These are phyloP conservation scores for Epistrophe eligans DNA, from an alignment of 2,888 invertebrate species.

Conservation along the genomic window DNA sequence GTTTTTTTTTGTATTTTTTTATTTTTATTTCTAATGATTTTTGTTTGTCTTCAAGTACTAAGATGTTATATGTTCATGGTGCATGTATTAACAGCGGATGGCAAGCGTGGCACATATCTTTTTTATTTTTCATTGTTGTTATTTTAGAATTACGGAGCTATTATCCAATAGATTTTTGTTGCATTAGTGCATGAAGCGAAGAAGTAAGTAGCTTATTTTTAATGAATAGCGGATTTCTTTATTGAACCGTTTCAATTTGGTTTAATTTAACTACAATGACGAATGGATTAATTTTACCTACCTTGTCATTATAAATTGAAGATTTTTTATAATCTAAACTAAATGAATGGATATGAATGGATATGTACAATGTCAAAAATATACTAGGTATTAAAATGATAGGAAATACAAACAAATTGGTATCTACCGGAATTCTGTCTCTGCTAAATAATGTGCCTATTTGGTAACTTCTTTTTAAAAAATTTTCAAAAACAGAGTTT, in stretches of 20 bases:
- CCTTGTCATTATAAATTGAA: background rate
- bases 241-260: slow-evolving; percentile 42
- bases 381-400: too few relatives aligned
- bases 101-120: slow-evolving; percentile 21
- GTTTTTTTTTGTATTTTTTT: slow-evolving; percentile 1
- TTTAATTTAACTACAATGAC: slow-evolving; percentile 1
- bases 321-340: background rate
- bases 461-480: too few relatives aligned
- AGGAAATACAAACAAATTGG: too few relatives aligned
- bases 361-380: too few relatives aligned
- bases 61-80: slow-evolving; percentile 22
- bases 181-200: slow-evolving; percentile 57
- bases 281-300: background rate
- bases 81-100: slow-evolving; percentile 5
- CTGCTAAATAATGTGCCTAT: too few relatives aligned
- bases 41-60: background rate
- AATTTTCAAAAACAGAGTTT: too few relatives aligned
- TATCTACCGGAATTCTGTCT: too few relatives aligned
- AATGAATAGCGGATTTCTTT: slow-evolving; percentile 44
- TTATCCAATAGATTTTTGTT: slow-evolving; percentile 44
- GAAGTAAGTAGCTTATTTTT: slow-evolving; percentile 4
- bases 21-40: slow-evolving; percentile 1
- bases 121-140: background rate
- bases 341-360: too few relatives aligned
- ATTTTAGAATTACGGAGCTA: slow-evolving; percentile 6